phyloP scores from a whole-genome alignment of 2,797 vertebrate genomes.

The Peromyscus melanophrys region DNA sequence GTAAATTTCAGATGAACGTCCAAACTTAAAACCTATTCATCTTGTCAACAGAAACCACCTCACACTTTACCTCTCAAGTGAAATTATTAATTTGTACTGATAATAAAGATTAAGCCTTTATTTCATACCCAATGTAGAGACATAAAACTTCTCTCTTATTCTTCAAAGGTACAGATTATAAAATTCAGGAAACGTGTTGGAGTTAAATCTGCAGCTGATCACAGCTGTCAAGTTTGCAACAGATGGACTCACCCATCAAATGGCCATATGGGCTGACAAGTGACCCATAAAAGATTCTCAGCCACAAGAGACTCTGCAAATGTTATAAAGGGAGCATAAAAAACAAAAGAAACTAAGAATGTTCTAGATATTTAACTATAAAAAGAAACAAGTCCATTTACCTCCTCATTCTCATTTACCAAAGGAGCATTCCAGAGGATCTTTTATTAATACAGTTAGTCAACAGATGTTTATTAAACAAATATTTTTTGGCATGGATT shows the following conservation, averaged over 20 bases:
- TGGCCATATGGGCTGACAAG: not conserved
- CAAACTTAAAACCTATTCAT: slow-evolving; percentile 25
- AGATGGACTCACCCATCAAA: slow-evolving; percentile 8
- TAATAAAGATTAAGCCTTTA: not conserved
- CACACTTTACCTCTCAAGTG: not conserved
- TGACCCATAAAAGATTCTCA: slow-evolving; percentile 24
- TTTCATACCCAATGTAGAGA: not conserved
- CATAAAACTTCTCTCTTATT: not conserved
- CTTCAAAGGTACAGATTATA: not conserved
- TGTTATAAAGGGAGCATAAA: not conserved
- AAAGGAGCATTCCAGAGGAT: not conserved
- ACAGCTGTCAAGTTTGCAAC: slow-evolving; percentile 38
- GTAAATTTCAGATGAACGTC: not conserved
- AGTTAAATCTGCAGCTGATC: slow-evolving; percentile 14
- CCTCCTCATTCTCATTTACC: not conserved
- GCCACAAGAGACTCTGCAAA: not conserved
- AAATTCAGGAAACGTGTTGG: not conserved
- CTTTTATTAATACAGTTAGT: not conserved
- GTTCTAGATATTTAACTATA: not conserved
- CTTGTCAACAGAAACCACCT: not conserved
- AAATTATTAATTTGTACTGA: slow-evolving; percentile 20
- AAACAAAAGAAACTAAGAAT: not conserved
- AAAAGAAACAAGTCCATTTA: not conserved
- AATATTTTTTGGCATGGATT: not conserved
- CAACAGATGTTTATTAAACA: not conserved